A percentile compares a stretch with the other conserved stretches of the same genome.
Conservation (phyloP, 2,797 vertebrate species). For the Falco novaeseelandiae region DNA sequence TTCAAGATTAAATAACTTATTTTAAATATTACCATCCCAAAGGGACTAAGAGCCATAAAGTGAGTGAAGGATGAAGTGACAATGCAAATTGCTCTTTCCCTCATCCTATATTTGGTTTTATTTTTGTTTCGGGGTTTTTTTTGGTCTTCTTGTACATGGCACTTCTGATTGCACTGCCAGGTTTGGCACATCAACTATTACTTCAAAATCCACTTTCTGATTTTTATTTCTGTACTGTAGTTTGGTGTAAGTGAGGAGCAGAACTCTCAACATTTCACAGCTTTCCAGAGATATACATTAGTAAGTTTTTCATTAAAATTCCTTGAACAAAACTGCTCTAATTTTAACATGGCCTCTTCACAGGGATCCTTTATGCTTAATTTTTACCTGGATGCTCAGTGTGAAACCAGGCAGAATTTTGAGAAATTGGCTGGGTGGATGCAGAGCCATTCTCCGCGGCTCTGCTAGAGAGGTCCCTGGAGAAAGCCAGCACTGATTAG, state of each 20-base stretch:
- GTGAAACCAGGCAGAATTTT: not conserved
- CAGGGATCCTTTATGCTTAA: not conserved
- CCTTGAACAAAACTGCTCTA: not conserved
- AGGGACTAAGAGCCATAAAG: not conserved
- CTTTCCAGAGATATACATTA: not conserved
- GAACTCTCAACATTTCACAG: not conserved
- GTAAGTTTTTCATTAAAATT: not conserved
- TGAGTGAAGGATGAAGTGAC: not conserved
- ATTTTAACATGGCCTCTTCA: not conserved
- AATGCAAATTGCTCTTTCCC: not conserved
- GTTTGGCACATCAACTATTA: not conserved
- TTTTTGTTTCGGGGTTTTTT: not conserved
- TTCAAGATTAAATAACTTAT: not conserved
- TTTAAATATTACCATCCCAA: not conserved
- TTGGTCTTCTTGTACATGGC: not conserved
- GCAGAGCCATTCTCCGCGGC: not conserved
- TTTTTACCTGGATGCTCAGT: not conserved
- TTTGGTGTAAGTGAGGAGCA: not conserved
- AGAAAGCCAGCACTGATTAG: not conserved
- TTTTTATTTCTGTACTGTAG: not conserved
- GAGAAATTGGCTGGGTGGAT: not conserved
- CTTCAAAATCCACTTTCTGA: not conserved
- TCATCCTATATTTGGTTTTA: not conserved
- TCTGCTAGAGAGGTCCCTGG: not conserved
- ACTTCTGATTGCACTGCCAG: not conserved